Base-by-base conservation (phyloP, 2,113 vertebrate genomes). In the Rafetus swinhoei region DNA sequence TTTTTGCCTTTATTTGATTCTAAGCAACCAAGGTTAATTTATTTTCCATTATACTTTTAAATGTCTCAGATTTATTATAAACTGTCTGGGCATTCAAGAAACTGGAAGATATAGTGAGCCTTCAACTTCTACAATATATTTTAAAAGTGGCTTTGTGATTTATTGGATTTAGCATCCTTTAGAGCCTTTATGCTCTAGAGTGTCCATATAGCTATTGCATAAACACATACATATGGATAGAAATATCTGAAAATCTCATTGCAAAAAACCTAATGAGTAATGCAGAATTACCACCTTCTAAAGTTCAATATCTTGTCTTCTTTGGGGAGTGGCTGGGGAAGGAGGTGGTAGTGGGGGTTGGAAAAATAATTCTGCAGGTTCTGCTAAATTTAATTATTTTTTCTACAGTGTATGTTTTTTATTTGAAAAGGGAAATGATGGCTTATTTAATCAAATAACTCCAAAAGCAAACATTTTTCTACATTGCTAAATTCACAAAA, bases 351-450 rank as follows among this genome's bases (percentile, higher is more conserved):
- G n/a, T 15, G n/a, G n/a, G n/a, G 65, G 16, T 35, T 94, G 87
- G 81, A 94, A 91, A 94, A 54, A 76, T 89, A 83, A 84, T 2
- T 11, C 55, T 85, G 4, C 5, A 76, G 59, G 32, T 59, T 95
- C n/a, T 87, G 45, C 74, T 94, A 69, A 19, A 82, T 91, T 88
- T 96, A 95, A 93, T 93, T 90, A 53, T 27, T 56, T 97, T 94
- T 94, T 18, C 60, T 82, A 12, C 59, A 81, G 79, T 24, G 29
- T 65, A 87, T 92, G 35, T 80, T 84, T 25, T 21, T 91, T 88
- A 9, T n/a, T 84, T 84, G 69, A 80, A 56, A 87, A 83, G 82
- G 76, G 4, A 72, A 19, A 59, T 24, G 88, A 56, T 86, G 54
- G 72, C 27, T 79, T 82, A 21, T 72, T 86, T 87, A 56, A 91